phyloP scores from a whole-genome alignment of 1,140 invertebrate species.

The Harpegnathos saltator region DNA sequence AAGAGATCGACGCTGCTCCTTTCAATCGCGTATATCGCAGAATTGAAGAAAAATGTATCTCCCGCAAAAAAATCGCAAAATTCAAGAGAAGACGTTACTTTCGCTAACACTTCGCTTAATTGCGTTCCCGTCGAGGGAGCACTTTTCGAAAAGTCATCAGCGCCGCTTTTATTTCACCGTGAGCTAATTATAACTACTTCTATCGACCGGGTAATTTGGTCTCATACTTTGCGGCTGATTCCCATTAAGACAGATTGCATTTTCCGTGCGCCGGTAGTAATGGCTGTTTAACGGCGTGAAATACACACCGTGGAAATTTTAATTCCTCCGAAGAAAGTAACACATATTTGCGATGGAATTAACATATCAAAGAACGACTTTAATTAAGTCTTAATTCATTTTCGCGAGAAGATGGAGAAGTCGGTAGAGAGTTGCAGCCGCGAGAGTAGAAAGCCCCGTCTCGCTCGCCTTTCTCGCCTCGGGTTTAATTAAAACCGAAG shows the following conservation, averaged over 20 bases:
- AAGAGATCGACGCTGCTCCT: background rate
- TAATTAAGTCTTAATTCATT: slow-evolving; percentile 86
- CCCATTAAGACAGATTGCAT: background rate
- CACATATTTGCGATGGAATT: slow-evolving; percentile 85
- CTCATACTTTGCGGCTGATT: background rate
- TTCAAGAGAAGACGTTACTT: background rate
- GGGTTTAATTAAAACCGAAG: slow-evolving; percentile 84
- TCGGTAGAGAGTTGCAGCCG: slow-evolving; percentile 57
- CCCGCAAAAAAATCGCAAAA: no score
- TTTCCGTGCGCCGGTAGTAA: slow-evolving; percentile 1
- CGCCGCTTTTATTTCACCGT: background rate
- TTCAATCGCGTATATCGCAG: background rate
- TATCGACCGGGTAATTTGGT: background rate
- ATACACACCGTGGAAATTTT: slow-evolving; percentile 63
- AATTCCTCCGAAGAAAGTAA: slow-evolving; percentile 67
- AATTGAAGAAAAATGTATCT: no score
- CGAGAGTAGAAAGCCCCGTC: slow-evolving; percentile 25
- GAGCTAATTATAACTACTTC: slow-evolving; percentile 2
- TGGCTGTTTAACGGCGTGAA: slow-evolving; percentile 1
- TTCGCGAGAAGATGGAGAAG: slow-evolving; percentile 80
- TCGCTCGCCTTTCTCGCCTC: slow-evolving; percentile 73
- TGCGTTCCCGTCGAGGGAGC: background rate
- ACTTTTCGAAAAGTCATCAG: background rate
- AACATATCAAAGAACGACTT: slow-evolving; percentile 86
- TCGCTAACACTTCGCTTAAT: background rate